These are phyloP conservation scores for Dicyrtoma fusca DNA, from an alignment of 2,888 invertebrate genomes.

Conservation along the genomic window DNA sequence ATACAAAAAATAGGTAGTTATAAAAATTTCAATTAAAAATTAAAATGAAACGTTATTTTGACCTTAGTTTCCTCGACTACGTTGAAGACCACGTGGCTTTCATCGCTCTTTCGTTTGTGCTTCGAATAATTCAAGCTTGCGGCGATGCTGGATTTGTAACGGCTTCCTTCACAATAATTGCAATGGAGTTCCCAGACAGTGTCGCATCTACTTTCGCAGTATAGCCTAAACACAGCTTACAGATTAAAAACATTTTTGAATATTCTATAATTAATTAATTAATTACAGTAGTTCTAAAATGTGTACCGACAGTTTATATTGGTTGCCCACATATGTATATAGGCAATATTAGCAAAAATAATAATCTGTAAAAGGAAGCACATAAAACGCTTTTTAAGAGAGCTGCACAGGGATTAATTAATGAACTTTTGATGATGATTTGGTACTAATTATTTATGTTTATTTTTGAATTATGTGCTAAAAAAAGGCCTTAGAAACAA, in stretches of 20 bases:
- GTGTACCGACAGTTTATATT: too few relatives aligned
- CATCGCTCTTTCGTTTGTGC: constrained; percentile 75
- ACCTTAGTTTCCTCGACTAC: constrained; percentile 48
- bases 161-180: constrained; percentile 83
- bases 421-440: background rate
- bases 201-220: constrained; percentile 64
- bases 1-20: too few relatives aligned
- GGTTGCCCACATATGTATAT: constrained; percentile 42
- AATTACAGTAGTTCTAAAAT: too few relatives aligned
- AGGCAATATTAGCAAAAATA: too few relatives aligned
- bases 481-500: constrained; percentile 60
- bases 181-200: constrained; percentile 63
- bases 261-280: too few relatives aligned
- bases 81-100: constrained; percentile 65
- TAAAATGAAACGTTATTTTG: background rate
- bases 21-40: too few relatives aligned
- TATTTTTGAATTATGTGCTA: constrained; percentile 47
- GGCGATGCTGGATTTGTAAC: constrained; percentile 82
- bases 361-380: background rate
- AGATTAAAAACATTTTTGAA: too few relatives aligned
- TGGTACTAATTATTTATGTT: constrained; percentile 17
- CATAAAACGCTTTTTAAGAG: background rate
- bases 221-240: too few relatives aligned
- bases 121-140: constrained; percentile 79
- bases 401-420: too few relatives aligned